Base-by-base conservation (phyloP, 2,888 invertebrate genomes). In the Pammene aurita region DNA sequence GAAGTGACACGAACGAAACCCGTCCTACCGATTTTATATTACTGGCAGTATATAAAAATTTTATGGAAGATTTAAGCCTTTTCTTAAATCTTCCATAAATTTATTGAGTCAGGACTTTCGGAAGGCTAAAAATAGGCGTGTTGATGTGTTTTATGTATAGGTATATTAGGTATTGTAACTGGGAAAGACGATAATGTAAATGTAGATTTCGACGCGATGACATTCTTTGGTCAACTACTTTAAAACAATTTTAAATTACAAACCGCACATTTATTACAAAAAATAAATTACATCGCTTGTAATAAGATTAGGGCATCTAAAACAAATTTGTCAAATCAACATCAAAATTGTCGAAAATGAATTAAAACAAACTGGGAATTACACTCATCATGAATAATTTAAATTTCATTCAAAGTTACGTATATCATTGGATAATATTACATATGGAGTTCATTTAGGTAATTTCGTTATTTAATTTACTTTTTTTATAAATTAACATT, bases 51-150 rank as follows among this genome's bases (percentile, higher is more conserved):
- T 65, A 66, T 67, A 75, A 76, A 77, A 74, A 58, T 57, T 67
- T 72, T 54, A 26, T 2, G 16, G 42, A 38, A 54, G 57, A 70
- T 67, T 75, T 71, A n/a, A n/a, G n/a, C n/a, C n/a, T n/a, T n/a
- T n/a, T n/a, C n/a, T n/a, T n/a, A n/a, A 52, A 61, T 61, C 71
- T 72, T 76, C 73, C 74, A 74, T 72, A 74, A 56, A 70, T 70
- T 73, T 73, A 72, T 71, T 72, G 71, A 71, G 67, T 74, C 73
- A 73, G 72, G 72, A 73, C 72, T 66, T 72, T 64, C 48, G 57
- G 70, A 70, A 74, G 67, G 74, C 61, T 71, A 71, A 72, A 72
- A 46, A n/a, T n/a, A 34, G n/a, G 34, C 34, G 34, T 52, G 35
- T 50, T 41, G 14, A 52, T 38, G 46, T 38, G n/a, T 46, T 54